A percentile compares a stretch with the other conserved stretches of the same genome.
These are phyloP conservation scores for Mola mola DNA, from an alignment of 2,113 vertebrate genomes.

Conservation along the genomic window DNA sequence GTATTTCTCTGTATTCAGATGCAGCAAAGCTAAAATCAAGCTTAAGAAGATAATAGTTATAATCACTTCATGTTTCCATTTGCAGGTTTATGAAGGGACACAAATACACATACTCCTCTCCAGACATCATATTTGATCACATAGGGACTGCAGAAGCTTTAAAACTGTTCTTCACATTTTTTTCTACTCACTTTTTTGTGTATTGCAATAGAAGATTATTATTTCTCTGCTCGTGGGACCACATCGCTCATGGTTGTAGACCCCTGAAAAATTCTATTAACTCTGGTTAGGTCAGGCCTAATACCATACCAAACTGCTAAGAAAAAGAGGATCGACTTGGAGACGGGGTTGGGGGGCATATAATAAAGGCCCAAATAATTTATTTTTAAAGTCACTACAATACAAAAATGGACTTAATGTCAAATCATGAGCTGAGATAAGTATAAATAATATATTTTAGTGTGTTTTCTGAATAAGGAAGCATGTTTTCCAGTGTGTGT, in stretches of 20 bases:
- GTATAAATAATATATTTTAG: conserved; percentile 40
- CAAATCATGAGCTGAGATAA: conserved; percentile 36
- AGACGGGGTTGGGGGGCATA: conserved; percentile 3
- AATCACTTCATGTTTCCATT: conserved; percentile 59
- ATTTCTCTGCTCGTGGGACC: conserved; percentile 67
- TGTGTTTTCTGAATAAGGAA: conserved; percentile 18
- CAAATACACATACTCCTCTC: conserved; percentile 17
- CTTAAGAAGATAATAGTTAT: conserved; percentile 54
- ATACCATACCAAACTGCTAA: conserved; percentile 74
- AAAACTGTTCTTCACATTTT: conserved; percentile 31
- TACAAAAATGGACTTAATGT: conserved; percentile 47
- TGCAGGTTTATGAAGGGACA: conserved; percentile 46
- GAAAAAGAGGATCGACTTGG: conserved; percentile 58
- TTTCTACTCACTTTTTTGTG: conserved; percentile 13
- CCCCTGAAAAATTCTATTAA: conserved; percentile 80
- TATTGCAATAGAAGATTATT: conserved; percentile 60
- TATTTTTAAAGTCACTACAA: conserved; percentile 58
- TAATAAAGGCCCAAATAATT: conserved; percentile 68
- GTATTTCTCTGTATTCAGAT: conserved; percentile 41
- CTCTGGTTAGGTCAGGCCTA: conserved; percentile 76
- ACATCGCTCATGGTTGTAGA: conserved; percentile 69
- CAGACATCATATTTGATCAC: conserved; percentile 45
- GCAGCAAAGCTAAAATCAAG: conserved; percentile 51
- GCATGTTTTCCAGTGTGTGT: too few species aligned
- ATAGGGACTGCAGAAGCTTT: conserved; percentile 26